A percentile compares a stretch with the other conserved stretches of the same genome.
Conservation (phyloP, 1,140 invertebrate genomes). For the Muscidifurax raptorellus region DNA sequence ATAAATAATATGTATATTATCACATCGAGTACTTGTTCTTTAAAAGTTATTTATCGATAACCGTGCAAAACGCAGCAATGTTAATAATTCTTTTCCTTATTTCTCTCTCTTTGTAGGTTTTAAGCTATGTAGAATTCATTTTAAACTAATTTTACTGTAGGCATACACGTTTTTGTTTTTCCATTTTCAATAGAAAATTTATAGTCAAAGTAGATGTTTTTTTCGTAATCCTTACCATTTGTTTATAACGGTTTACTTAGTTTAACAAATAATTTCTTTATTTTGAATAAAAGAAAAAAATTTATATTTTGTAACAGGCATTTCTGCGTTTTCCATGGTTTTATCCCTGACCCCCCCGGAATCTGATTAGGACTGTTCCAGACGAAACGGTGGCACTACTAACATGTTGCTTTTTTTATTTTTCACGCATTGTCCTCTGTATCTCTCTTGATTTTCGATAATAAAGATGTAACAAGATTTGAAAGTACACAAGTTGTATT, state of each 20-base stretch:
- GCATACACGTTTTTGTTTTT: conserved; percentile 1
- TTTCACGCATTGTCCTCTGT: conserved; percentile 31
- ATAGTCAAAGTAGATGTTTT: conserved; percentile 33
- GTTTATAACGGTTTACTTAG: not conserved
- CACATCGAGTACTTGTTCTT: conserved; percentile 70
- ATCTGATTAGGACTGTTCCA: conserved; percentile 77
- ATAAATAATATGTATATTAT: conserved; percentile 74
- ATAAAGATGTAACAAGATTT: not conserved
- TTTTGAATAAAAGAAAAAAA: not conserved
- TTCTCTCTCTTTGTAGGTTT: not conserved
- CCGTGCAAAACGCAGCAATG: conserved; percentile 69
- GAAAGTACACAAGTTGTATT: not conserved
- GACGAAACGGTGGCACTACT: conserved; percentile 70
- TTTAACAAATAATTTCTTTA: not conserved
- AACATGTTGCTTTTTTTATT: conserved; percentile 56
- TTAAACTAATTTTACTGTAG: not conserved
- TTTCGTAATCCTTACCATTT: not conserved
- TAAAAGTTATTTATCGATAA: conserved; percentile 58
- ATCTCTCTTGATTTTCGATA: conserved; percentile 29
- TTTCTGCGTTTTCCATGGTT: conserved; percentile 70
- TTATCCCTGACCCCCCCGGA: conserved; percentile 64
- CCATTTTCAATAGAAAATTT: not conserved
- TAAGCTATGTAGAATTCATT: not conserved
- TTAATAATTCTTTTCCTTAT: not conserved
- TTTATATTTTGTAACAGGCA: conserved; percentile 42